phyloP scores from a whole-genome alignment of 2,797 vertebrate genomes.

The Anisognathus igniventris region DNA sequence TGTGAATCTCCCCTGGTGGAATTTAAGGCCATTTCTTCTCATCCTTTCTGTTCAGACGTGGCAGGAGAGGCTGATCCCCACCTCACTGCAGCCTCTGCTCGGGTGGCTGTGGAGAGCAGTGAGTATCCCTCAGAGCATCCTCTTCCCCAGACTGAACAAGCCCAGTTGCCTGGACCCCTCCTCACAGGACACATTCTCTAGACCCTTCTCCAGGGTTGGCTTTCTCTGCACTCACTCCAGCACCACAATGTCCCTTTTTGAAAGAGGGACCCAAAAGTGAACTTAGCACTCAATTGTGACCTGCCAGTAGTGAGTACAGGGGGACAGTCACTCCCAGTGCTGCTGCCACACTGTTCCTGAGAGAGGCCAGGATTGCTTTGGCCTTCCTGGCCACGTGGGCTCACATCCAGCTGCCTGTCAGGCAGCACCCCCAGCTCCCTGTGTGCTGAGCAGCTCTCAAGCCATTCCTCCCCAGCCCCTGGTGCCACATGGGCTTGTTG shows the following conservation, averaged over 20 bases:
- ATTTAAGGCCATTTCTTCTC: neutral
- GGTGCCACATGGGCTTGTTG: neutral
- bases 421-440: neutral
- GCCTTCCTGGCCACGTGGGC: too few species aligned
- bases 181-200: neutral
- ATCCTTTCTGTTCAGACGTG: neutral
- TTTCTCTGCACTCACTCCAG: neutral
- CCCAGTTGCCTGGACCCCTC: accelerated
- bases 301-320: neutral
- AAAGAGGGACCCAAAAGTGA: neutral
- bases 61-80: neutral
- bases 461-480: neutral
- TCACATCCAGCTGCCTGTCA: neutral
- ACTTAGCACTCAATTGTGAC: neutral
- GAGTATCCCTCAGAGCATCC: neutral
- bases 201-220: neutral
- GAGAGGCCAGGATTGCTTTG: neutral
- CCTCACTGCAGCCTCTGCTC: neutral
- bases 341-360: neutral
- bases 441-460: neutral
- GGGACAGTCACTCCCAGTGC: neutral
- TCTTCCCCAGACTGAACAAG: neutral
- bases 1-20: neutral
- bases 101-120: neutral
- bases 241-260: neutral